Evolutionary conservation across 2,888 invertebrate species (phyloP), one percentile per base, ranked within the genome.

Genomic region (Parapristionchus giblindavisi): DNA sequence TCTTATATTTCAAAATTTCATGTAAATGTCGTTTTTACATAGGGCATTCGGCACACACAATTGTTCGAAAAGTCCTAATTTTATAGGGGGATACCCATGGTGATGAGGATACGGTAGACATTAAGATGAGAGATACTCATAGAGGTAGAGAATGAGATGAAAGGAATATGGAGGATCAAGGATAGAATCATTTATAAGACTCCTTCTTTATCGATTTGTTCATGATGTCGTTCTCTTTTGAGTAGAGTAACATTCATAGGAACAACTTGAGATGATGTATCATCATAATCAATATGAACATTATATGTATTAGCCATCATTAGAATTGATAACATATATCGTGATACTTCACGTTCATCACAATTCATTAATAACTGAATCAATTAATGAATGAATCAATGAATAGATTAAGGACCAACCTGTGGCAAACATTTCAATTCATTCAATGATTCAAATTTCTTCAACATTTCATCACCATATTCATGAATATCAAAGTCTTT

Each of bases 381-480:
- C 2, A 17, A n/a, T 32, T 34, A 27, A 17, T 27, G 8, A 61
- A 61, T 17, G 8, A 29, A 8, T 56, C 29, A 27, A 29, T 24
- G 60, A 21, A 14, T 32, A 21, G 24, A 21, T n/a, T 3, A 60
- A 21, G 43, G 17, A 61, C 65, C 32, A 3, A 77, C 77, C 43
- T 70, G 14, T 40, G 76, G 51, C 1, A 77, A 27, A 17, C 40
- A 11, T 36, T 32, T 58, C 27, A 40, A 27, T 27, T 77, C 61
- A 8, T 54, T 48, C 1, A 63, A 14, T 14, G 66, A 58, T 3
- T 73, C 63, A 36, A 77, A 77, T 17, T 48, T 34, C 14, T 48
- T 27, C n/a, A 78, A 34, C 14, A 77, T 36, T n/a, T 75, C 51
- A 11, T 29, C 54, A 1, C 78, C 78, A 51, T 78, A 78, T 34